A percentile compares a stretch with the other conserved stretches of the same genome.
phyloP scores from a whole-genome alignment of 2,113 vertebrate species.

The Nicator chloris region DNA sequence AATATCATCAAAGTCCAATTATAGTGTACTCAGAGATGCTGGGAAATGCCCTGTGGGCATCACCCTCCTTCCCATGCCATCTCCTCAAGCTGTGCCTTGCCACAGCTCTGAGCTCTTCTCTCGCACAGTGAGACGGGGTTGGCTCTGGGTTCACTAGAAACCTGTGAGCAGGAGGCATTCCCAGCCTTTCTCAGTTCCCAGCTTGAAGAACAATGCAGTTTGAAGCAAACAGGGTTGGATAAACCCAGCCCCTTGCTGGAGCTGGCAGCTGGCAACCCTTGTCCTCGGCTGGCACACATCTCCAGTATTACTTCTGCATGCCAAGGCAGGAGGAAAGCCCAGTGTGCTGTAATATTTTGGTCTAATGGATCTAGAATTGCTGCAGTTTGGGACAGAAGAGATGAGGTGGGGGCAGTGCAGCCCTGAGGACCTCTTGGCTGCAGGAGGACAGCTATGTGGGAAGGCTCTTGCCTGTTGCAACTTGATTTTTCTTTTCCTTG shows the following conservation, averaged over 20 bases:
- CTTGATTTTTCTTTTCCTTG: not conserved
- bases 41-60: not conserved
- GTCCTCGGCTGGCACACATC: not conserved
- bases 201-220: not conserved
- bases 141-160: not conserved
- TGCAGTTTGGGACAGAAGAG: not conserved
- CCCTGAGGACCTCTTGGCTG: not conserved
- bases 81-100: not conserved
- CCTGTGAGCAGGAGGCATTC: not conserved
- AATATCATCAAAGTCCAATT: not conserved
- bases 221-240: not conserved
- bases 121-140: accelerated
- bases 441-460: not conserved
- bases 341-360: not conserved
- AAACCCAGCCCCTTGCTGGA: not conserved
- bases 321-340: not conserved
- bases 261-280: not conserved
- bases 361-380: not conserved
- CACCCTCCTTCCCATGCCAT: accelerated
- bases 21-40: not conserved
- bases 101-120: not conserved
- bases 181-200: not conserved
- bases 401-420: not conserved
- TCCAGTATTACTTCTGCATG: not conserved
- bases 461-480: not conserved